Base-by-base conservation (phyloP, 2,888 invertebrate species). In the Acleris literana region DNA sequence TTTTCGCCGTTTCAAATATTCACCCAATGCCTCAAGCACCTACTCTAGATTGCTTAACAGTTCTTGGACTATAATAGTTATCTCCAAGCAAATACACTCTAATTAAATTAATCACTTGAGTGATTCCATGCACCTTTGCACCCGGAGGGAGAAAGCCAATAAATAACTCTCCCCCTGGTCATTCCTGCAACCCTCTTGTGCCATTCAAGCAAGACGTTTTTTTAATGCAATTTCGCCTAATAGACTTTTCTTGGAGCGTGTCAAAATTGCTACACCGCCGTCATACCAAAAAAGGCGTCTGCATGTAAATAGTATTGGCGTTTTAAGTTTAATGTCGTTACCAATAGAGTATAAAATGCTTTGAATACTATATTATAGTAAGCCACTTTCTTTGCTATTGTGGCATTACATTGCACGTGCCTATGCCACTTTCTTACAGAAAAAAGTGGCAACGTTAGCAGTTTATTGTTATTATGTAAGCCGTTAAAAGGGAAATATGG, bases 91-190 rank as follows among this genome's bases (percentile, higher is more conserved):
- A 46, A 5, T 9, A 49, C 55, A 43, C 44, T 25, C 44, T 56
- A 44, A 65, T 65, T 65, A 44, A 55, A 65, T 65, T 65, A 65
- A 60, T 49, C 60, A 52, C 55, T 55, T 61, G 65, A 55, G 60
- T 65, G 60, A 56, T 65, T 55, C 39, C 43, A 39, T 43, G 39
- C 55, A 65, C 60, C 60, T 51, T 17, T 29, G 5, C 54, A 51
- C 48, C 25, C 18, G 17, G 56, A 55, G 60, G 60, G 44, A 5
- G 49, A n/a, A 1, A 29, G 18, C 25, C 29, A 61, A 65, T 65
- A 65, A 61, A 65, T 65, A 65, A 61, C 65, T 7, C 59, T 22
- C 60, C 65, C 65, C 65, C 60, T 60, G 60, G 49, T 44, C 65
- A 55, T 65, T 60, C 49, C 18, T 16, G 60, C 20, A 60, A 49